These are phyloP conservation scores for Trididemnum clinides DNA, from an alignment of 23 tunicate species.

Conservation along the genomic window DNA sequence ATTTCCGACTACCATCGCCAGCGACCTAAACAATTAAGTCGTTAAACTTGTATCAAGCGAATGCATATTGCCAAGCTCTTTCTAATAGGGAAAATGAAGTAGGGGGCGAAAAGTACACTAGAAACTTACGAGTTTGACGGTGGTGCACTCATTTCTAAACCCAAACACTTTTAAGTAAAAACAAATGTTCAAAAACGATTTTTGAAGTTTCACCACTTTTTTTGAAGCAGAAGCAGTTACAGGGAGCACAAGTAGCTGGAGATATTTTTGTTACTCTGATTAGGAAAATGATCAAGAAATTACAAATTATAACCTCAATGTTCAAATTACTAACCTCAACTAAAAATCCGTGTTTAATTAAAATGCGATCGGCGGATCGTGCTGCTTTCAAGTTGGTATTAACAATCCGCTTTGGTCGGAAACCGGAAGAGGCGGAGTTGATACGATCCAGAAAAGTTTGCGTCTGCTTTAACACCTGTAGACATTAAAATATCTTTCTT, in stretches of 20 bases:
- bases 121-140: too few species aligned
- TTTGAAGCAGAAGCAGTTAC: too few species aligned
- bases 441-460: conserved; percentile 77
- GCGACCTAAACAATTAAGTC: conserved; percentile 60
- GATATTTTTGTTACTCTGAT: too few species aligned
- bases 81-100: too few species aligned
- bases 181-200: too few species aligned
- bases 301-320: neutral
- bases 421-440: conserved; percentile 71
- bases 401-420: conserved; percentile 53
- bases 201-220: too few species aligned
- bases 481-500: neutral
- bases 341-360: conserved; percentile 82
- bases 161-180: too few species aligned
- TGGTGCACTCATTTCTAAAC: too few species aligned
- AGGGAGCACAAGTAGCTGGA: too few species aligned
- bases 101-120: too few species aligned
- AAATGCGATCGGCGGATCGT: conserved; percentile 67
- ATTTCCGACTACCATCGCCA: conserved; percentile 59
- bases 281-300: neutral
- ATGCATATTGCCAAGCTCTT: too few species aligned
- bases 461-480: conserved; percentile 74
- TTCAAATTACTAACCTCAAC: conserved; percentile 56
- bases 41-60: too few species aligned
- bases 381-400: conserved; percentile 80